Evolutionary conservation across 1,140 invertebrate species (phyloP), one percentile per base, ranked within the genome.

Genomic region (Drosophila jambulina): DNA sequence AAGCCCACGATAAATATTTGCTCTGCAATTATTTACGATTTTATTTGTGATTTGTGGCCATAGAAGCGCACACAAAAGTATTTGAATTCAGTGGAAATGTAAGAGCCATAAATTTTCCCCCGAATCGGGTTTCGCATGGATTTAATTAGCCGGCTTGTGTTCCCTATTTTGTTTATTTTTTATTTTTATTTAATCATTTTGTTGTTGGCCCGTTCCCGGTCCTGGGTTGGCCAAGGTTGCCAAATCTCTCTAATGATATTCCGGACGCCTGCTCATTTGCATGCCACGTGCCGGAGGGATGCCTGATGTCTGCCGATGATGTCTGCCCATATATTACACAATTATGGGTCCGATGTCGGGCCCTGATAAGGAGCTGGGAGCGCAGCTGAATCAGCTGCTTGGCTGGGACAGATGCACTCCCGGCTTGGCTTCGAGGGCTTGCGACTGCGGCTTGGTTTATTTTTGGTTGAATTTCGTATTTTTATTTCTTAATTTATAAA

Each of bases 161-260:
- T 29, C 48, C 15, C 19, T 23, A 10, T 54, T 53, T 53, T 36
- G 48, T 53, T 53, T 34, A 34, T 21, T 29, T 17, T 25, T n/a
- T 15, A 13, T 49, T 27, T 49, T 19, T 29, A 49, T 49, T 49
- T 51, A 29, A 29, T n/a, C 27, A 48, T 38, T 59, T 38, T 25
- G 23, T n/a, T 46, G 62, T 51, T 42, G 53, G 42, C 12, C 32
- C 13, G 58, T 46, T 74, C 68, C 40, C n/a, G 70, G 43, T 34
- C 62, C 46, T 12, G 53, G 34, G 34, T n/a, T 56, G 53, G 15
- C 34, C 21, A 59, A 75, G 75, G 48, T 57, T 77, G 62, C 34
- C 82, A 65, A 82, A 86, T 78, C 51, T 75, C 63, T 56, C 79
- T 87, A 86, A 88, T 83, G 84, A 75, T 83, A 88, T 87, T 78